Evolutionary conservation across 2,888 invertebrate genomes (phyloP).

Genomic region (Nephrotoma appendiculata): DNA sequence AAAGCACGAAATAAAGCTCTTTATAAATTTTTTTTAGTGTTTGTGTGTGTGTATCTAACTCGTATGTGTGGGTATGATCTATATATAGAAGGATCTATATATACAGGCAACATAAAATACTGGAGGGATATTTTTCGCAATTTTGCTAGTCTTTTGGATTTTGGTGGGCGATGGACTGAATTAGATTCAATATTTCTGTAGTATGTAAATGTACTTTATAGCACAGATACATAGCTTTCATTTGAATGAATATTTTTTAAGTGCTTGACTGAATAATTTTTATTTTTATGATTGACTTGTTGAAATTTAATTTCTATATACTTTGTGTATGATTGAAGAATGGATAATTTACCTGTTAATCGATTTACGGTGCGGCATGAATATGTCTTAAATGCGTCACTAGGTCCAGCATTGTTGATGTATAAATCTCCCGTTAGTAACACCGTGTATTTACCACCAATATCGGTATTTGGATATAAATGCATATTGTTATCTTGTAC

Average conservation of each 20-base stretch:
- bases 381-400: conserved; percentile 66
- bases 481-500: conserved; percentile 67
- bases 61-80: not conserved
- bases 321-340: not conserved
- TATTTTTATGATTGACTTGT: not conserved
- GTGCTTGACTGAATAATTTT: not conserved
- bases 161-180: not conserved
- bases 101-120: not conserved
- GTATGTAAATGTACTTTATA: not conserved
- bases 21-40: not conserved
- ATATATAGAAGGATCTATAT: not conserved
- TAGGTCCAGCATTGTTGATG: conserved; percentile 62
- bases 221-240: not conserved
- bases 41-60: no score
- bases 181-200: not conserved
- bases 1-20: not conserved
- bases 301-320: not conserved
- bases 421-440: conserved; percentile 71
- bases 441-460: conserved; percentile 62
- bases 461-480: conserved; percentile 61
- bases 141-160: not conserved
- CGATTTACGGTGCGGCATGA: conserved; percentile 70
- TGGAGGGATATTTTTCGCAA: not conserved
- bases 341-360: conserved; percentile 41
- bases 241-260: not conserved